Evolutionary conservation across 2,797 vertebrate species (phyloP), one percentile per base, ranked within the genome.

Genomic region (Mormyrus proboscirostris): DNA sequence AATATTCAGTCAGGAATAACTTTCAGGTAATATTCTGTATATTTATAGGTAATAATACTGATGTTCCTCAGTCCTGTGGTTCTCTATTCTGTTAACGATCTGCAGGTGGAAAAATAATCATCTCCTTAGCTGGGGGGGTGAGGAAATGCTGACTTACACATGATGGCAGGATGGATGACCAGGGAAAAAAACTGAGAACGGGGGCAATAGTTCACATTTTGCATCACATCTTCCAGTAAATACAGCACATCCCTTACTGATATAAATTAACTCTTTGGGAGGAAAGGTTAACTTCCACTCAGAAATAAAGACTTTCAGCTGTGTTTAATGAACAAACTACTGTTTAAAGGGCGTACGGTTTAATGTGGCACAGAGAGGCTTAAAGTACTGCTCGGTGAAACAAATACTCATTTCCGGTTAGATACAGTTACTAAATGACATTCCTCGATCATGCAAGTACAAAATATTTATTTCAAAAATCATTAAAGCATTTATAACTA

Each of bases 401-500:
- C 82, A 84, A 49, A 51, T 25, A 51, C 82, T 84, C 82, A 14
- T 51, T 84, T 49, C 44, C 29, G 8, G 47, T 29, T 51, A 51
- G n/a, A 84, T 22, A 69, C 62, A 38, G 38, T 73, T 73, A 73
- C 65, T 16, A 73, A 44, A 84, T 79, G 14, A 49, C 47, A 51
- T 84, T 25, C 44, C n/a, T 49, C 22, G n/a, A 22, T 5, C 49
- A 6, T 12, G 44, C 44, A 84, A 50, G 47, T 47, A 9, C 19
- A 84, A 51, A 79, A 84, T 29, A 84, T 84, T 84, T 84, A 47
- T 51, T 49, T 49, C n/a, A 16, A 84, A 84, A 84, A 84, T 25
- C 47, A 84, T 84, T 84, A 87, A 87, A 87, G 51, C 22, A 87
- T 87, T 87, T 87, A 6, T 86, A 86, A 33, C 25, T 51, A 85